Evolutionary conservation across 2,113 vertebrate species (phyloP).

Genomic region (Campylomormyrus numenius): DNA sequence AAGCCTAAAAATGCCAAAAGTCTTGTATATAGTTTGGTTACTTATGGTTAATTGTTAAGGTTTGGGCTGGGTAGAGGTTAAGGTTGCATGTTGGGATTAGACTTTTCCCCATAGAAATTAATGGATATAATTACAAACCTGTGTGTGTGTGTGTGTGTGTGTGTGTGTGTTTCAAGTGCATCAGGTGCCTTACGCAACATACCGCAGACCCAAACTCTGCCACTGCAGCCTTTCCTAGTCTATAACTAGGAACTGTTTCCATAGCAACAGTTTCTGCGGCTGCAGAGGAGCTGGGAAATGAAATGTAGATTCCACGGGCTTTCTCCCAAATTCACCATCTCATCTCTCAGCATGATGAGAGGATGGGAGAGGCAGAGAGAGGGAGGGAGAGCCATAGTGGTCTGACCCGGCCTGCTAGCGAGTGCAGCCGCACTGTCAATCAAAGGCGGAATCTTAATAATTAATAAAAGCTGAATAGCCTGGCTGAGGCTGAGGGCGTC

Average conservation of each 20-base stretch:
- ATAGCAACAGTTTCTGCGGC: background rate
- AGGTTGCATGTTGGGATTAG: too few species aligned
- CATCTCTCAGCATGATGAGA: conserved; percentile 39
- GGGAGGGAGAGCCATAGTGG: conserved; percentile 56
- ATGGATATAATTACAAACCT: background rate
- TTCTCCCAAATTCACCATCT: background rate
- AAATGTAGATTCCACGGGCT: conserved; percentile 12
- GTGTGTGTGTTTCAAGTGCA: conserved; percentile 55
- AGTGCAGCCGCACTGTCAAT: conserved; percentile 65
- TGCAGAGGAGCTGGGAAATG: conserved; percentile 8
- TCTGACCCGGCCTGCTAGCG: conserved; percentile 66
- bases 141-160: conserved; percentile 40
- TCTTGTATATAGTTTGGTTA: too few species aligned
- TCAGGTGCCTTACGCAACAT: background rate
- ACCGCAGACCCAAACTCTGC: background rate
- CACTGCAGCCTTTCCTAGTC: background rate
- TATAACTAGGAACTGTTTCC: background rate
- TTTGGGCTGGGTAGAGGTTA: too few species aligned
- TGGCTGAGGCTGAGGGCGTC: background rate
- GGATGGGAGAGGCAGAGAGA: conserved; percentile 51
- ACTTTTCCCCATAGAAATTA: background rate
- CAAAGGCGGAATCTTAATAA: conserved; percentile 34
- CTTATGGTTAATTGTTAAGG: too few species aligned
- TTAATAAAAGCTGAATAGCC: background rate
- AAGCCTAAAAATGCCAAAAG: too few species aligned